Base-by-base conservation (phyloP, 2,888 invertebrate species). In the Galeruca laticollis region DNA sequence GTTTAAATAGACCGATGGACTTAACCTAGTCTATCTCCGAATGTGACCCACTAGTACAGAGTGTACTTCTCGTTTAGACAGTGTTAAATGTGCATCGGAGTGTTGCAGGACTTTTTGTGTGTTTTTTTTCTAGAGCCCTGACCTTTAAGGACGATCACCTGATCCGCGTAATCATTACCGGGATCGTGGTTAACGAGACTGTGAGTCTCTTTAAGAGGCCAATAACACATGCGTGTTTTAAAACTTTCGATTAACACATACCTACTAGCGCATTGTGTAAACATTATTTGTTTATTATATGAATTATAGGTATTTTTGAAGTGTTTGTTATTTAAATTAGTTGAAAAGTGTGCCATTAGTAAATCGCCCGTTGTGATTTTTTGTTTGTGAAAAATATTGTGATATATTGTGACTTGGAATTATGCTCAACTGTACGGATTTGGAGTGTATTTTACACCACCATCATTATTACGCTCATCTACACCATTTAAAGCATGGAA, bases 381-480 rank as follows among this genome's bases (percentile, higher is more conserved):
- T 59, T 43, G 40, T 37, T 61, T 35, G 37, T 63, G 52, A 26
- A 18, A 47, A 47, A 18, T 47, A 54, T 35, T 33, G 62, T 62
- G 51, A 40, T 18, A 15, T 63, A 26, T 37, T 65, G 65, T 65
- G 57, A 35, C 43, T 47, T 60, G 66, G 51, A 60, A 75, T 64
- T 84, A 92, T 92, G 92, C 88, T 92, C 87, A 92, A 92, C 87
- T 92, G 92, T 86, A 92, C 92, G 78, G 92, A 92, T 88, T 88
- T 92, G 87, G 92, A 92, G 87, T 92, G 92, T 87, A 91, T 92
- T 84, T 86, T 92, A 83, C 92, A 92, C 86, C 91, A 92, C 83
- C 91, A 91, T 82, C 91, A 92, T 83, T 91, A 91, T 83, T 91
- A 92, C 84, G 91, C 91, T 73, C 92, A 92, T 86, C 88, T 91